Conservation (phyloP, 2,888 invertebrate genomes). For the Chrysolina oricalcia region DNA sequence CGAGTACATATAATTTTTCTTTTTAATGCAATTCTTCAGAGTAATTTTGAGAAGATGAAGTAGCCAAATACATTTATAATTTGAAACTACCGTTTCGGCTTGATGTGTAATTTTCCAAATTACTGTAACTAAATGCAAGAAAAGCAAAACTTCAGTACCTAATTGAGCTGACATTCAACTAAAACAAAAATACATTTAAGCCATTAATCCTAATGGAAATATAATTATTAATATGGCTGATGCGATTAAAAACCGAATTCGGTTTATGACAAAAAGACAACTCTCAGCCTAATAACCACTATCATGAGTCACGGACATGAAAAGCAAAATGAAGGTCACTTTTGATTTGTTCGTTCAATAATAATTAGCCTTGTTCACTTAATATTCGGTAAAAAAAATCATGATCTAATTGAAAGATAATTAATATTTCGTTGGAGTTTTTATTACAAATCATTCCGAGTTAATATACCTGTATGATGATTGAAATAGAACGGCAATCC, state of each 20-base stretch:
- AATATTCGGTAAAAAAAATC: conserved; percentile 30
- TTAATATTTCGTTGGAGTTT: conserved; percentile 50
- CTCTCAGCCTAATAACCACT: conserved; percentile 48
- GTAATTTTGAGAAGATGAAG: conserved; percentile 50
- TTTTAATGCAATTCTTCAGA: conserved; percentile 43
- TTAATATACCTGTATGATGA: conserved; percentile 9
- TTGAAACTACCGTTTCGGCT: conserved; percentile 51
- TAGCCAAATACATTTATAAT: conserved; percentile 56
- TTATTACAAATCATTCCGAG: conserved; percentile 39
- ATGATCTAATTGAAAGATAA: conserved; percentile 50
- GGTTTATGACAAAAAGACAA: conserved; percentile 60
- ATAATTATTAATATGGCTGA: conserved; percentile 56
- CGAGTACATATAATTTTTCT: conserved; percentile 35
- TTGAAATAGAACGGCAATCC: conserved; percentile 1
- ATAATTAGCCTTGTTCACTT: conserved; percentile 52
- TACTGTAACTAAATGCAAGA: conserved; percentile 57
- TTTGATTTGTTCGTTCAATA: conserved; percentile 53
- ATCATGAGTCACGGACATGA: conserved; percentile 43
- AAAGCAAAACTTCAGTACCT: conserved; percentile 54
- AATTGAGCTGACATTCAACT: conserved; percentile 58
- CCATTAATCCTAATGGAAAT: conserved; percentile 62
- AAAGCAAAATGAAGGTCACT: conserved; percentile 50
- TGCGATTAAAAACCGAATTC: conserved; percentile 55
- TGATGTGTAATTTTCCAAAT: conserved; percentile 53
- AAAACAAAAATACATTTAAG: conserved; percentile 60